Evolutionary conservation across 2,113 vertebrate genomes (phyloP).

Genomic region (Istiophorus platypterus): DNA sequence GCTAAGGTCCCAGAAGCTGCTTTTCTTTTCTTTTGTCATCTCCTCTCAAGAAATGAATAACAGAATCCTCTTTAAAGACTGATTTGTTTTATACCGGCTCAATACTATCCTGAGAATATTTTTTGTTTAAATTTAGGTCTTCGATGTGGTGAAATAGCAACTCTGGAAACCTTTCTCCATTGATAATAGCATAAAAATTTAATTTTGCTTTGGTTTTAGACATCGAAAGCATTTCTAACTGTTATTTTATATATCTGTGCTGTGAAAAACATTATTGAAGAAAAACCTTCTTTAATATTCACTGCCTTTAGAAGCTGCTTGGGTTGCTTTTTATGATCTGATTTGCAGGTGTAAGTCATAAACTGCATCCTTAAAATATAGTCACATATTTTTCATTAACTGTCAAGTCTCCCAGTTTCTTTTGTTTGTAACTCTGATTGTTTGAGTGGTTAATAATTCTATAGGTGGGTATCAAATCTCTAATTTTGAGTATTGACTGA

Average conservation of each 20-base stretch:
- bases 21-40: slow-evolving; percentile 30
- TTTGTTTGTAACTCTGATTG: too few relatives aligned
- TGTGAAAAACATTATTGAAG: neutral
- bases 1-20: slow-evolving; percentile 15
- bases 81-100: slow-evolving; percentile 39
- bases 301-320: neutral
- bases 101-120: slow-evolving; percentile 21
- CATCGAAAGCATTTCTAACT: neutral
- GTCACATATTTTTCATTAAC: too few relatives aligned
- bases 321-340: neutral
- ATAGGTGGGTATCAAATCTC: too few relatives aligned
- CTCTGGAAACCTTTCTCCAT: neutral
- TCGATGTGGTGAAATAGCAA: slow-evolving; percentile 5
- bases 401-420: neutral
- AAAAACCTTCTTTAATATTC: neutral
- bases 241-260: neutral
- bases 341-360: neutral
- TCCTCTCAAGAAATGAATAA: slow-evolving; percentile 48
- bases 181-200: neutral
- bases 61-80: slow-evolving; percentile 19
- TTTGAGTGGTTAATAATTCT: too few relatives aligned
- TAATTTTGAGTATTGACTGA: too few relatives aligned
- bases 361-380: neutral
- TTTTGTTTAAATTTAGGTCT: slow-evolving; percentile 28
- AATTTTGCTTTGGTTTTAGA: neutral